Conservation (phyloP, 2,113 vertebrate species). For the Gopherus flavomarginatus region DNA sequence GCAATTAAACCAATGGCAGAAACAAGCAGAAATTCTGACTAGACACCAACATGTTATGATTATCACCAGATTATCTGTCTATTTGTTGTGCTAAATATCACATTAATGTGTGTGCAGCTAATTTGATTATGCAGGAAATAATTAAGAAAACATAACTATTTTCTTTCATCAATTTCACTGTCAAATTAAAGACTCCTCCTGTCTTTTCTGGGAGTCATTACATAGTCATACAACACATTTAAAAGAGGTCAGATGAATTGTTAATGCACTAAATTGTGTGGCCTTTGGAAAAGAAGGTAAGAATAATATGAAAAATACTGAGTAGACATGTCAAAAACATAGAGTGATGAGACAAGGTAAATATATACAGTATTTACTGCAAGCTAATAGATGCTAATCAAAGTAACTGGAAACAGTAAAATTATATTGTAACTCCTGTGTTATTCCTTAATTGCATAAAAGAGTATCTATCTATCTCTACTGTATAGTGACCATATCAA, state of each 20-base stretch:
- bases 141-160: background rate
- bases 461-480: background rate
- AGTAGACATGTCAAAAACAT: background rate
- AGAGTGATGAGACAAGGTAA: background rate
- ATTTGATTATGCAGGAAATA: background rate
- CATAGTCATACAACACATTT: background rate
- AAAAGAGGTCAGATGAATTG: background rate
- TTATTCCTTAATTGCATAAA: background rate
- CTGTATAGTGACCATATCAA: background rate
- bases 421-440: background rate
- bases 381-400: background rate
- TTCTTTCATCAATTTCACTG: background rate
- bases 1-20: background rate
- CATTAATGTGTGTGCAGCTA: background rate
- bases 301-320: background rate
- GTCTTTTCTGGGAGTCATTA: background rate
- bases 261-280: background rate
- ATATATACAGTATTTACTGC: background rate
- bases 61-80: background rate
- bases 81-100: background rate
- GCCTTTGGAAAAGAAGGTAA: background rate
- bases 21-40: background rate
- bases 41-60: background rate
- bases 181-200: background rate
- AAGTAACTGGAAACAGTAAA: background rate